phyloP scores from a whole-genome alignment of 92 coral and sea anemone genomes.

The Palythoa grandis region DNA sequence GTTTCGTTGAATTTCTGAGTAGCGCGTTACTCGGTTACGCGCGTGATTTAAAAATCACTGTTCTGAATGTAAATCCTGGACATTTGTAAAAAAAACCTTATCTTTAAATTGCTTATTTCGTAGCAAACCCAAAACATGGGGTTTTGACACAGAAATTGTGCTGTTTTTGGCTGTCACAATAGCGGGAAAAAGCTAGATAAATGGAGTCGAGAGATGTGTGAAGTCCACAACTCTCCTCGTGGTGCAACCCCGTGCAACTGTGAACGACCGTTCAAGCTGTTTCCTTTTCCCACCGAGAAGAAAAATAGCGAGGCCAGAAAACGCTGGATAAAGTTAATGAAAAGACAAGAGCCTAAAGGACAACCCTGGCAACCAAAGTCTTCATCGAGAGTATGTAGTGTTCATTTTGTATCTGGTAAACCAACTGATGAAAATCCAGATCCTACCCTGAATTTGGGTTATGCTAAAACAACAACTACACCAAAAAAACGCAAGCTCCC shows the following conservation, averaged over 20 bases:
- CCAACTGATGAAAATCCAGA: conserved; percentile 39
- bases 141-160: conserved; percentile 52
- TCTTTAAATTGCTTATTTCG: conserved; percentile 12
- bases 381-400: conserved; percentile 36
- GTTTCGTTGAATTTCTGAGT: conserved; percentile 2
- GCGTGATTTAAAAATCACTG: conserved; percentile 18
- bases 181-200: conserved; percentile 55
- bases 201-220: conserved; percentile 51
- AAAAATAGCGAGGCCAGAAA: conserved; percentile 43
- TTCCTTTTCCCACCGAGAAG: conserved; percentile 43
- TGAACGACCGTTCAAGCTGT: conserved; percentile 33
- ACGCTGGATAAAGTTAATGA: conserved; percentile 45
- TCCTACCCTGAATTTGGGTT: conserved; percentile 37
- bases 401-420: conserved; percentile 35
- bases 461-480: conserved; percentile 3
- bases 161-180: conserved; percentile 59
- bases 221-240: conserved; percentile 13
- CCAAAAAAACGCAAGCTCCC: conserved; percentile 25
- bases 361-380: conserved; percentile 35
- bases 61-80: not conserved
- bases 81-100: not conserved
- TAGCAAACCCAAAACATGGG: conserved; percentile 37
- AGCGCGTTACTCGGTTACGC: conserved; percentile 2
- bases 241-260: conserved; percentile 27
- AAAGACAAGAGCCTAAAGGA: conserved; percentile 38